phyloP scores from a whole-genome alignment of 2,888 invertebrate genomes.

The Himalopsyche tibetana region DNA sequence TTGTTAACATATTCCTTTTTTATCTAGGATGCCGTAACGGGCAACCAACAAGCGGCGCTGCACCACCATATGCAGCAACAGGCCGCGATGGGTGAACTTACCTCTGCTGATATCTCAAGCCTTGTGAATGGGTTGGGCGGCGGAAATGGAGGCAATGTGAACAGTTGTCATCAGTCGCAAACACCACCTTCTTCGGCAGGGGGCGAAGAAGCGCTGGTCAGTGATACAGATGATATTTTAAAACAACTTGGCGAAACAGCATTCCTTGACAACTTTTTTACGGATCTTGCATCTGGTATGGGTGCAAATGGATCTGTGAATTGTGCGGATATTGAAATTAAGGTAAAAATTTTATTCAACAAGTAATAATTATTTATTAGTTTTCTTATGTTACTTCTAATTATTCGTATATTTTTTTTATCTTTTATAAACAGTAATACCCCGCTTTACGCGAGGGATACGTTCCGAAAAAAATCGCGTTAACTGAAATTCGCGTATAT shows the following conservation, averaged over 20 bases:
- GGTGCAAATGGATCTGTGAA: conserved; percentile 81
- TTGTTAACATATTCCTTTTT: conserved; percentile 1
- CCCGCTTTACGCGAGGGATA: too few species aligned
- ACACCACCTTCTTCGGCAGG: conserved; percentile 3
- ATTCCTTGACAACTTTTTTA: conserved; percentile 89
- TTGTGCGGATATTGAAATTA: conserved; percentile 81
- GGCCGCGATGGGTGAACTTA: conserved; percentile 80
- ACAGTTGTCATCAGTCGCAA: conserved; percentile 12
- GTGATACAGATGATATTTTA: conserved; percentile 85
- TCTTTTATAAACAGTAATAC: too few species aligned
- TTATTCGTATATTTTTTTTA: too few species aligned
- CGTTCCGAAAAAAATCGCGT: too few species aligned
- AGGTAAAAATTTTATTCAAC: conserved; percentile 73
- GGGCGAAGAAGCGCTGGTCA: conserved; percentile 1
- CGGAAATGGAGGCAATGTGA: background rate
- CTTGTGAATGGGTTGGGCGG: conserved; percentile 77
- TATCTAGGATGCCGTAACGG: conserved; percentile 81
- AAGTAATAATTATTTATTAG: too few species aligned
- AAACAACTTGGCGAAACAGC: conserved; percentile 89
- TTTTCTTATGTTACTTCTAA: too few species aligned
- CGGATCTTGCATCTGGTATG: conserved; percentile 86
- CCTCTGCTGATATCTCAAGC: conserved; percentile 84
- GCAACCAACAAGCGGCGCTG: conserved; percentile 72
- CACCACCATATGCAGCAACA: conserved; percentile 72
- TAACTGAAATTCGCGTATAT: too few species aligned